Percentiles rank a stretch among this genome's conserved stretches.
Evolutionary conservation across 2,797 vertebrate species (phyloP).

Genomic region (Melanotaenia trifasciata): DNA sequence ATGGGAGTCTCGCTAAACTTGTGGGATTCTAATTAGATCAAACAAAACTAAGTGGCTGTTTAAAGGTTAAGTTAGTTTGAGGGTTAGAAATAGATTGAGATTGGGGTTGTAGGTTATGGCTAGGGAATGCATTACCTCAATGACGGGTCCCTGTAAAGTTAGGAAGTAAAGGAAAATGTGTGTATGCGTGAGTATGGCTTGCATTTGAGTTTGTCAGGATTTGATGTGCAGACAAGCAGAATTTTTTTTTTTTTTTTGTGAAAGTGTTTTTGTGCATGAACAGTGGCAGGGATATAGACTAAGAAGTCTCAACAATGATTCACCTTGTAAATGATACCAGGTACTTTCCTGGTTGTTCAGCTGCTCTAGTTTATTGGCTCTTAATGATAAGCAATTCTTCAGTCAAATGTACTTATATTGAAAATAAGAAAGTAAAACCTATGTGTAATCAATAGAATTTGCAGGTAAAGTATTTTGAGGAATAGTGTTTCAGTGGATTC

Average conservation of each 20-base stretch:
- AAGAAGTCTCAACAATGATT: slow-evolving; percentile 79
- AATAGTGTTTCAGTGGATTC: not conserved
- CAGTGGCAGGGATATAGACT: slow-evolving; percentile 46
- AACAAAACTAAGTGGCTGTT: not conserved
- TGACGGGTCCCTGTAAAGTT: not conserved
- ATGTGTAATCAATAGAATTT: no score
- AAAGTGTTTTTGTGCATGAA: slow-evolving; percentile 7
- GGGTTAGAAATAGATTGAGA: not conserved
- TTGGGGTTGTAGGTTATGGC: not conserved
- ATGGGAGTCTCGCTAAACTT: not conserved
- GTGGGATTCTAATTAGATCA: not conserved
- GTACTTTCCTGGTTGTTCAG: slow-evolving; percentile 53
- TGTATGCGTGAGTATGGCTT: slow-evolving; percentile 34
- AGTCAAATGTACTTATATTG: slow-evolving; percentile 2
- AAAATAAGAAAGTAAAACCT: not conserved
- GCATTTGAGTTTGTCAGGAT: slow-evolving; percentile 38
- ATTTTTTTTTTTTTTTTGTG: not conserved
- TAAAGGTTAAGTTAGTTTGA: not conserved
- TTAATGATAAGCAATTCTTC: slow-evolving; percentile 23
- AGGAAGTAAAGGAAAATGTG: not conserved
- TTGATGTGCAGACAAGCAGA: slow-evolving; percentile 14
- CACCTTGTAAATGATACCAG: slow-evolving; percentile 72
- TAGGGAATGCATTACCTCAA: not conserved
- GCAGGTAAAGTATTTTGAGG: not conserved
- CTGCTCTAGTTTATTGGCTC: slow-evolving; percentile 42